Evolutionary conservation across 2,797 vertebrate species (phyloP), one percentile per base, ranked within the genome.

Genomic region (Amblyopsis hoosieri): DNA sequence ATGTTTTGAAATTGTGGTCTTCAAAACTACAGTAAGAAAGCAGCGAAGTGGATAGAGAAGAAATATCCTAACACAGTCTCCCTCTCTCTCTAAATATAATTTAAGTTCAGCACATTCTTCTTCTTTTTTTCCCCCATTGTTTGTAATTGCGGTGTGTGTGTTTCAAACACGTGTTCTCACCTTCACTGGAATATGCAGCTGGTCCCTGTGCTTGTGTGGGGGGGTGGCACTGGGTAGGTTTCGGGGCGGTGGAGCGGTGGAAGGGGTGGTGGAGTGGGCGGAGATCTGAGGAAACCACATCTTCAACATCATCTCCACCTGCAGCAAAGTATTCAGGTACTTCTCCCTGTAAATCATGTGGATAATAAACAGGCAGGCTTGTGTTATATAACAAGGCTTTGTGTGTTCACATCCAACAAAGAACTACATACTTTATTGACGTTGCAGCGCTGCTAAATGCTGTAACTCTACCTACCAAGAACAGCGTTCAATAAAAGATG

Each of bases 261-360:
- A 64, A 13, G 76, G 7, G 1, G 69, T 51, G 7, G 85, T 78
- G 0, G 74, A 69, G 57, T 78, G 89, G 56, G 83, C 67, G 50
- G 81, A 29, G 47, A 97, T 84, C 9, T 94, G 93, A 53, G 97
- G 97, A 81, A 97, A 98, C 96, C 97, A 98, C 47, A 93, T 79
- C 84, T 95, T 96, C 37, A 97, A 79, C 97, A 98, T 97, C 80
- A 88, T 91, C 79, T 98, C 96, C 13, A 98, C 95, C 86, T 97
- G 95, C n/a, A 97, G 89, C 64, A 98, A 83, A 1, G 94, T 98
- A 71, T 92, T 92, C 72, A 98, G 86, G 60, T 97, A 96, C 58
- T 94, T 94, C 62, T 94, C 94, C 3, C 96, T 98, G 65, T 0
- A 64, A 60, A 46, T 10, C 55, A 3, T 12, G 3, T 37, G 12